Conservation (phyloP, 2,888 invertebrate species). For the Taphrorychus bicolor region DNA sequence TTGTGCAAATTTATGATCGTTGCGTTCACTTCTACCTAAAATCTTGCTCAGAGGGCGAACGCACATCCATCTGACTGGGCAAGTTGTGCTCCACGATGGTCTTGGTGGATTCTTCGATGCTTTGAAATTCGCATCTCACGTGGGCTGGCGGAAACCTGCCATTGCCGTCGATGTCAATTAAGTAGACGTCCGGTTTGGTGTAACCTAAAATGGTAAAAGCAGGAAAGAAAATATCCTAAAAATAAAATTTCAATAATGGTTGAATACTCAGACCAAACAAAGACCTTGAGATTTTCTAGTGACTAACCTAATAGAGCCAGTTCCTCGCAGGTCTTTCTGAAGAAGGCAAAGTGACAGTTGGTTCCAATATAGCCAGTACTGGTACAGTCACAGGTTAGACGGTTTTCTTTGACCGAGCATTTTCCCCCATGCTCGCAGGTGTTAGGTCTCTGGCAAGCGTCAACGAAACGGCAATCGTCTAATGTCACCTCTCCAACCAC, state of each 20-base stretch:
- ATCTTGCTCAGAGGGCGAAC: conserved; percentile 78
- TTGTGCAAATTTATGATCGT: no score
- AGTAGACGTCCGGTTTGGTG: conserved; percentile 88
- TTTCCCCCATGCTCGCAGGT: conserved; percentile 93
- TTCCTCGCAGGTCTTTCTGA: conserved; percentile 92
- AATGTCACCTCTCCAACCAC: conserved; percentile 89
- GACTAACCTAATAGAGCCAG: conserved; percentile 74
- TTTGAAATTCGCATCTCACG: conserved; percentile 91
- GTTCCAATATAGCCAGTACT: conserved; percentile 92
- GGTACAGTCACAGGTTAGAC: conserved; percentile 88
- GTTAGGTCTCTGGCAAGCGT: conserved; percentile 87
- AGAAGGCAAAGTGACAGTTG: conserved; percentile 93
- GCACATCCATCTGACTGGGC: conserved; percentile 88
- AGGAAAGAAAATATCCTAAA: conserved; percentile 19
- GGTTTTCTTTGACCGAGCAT: conserved; percentile 88
- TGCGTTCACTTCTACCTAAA: conserved; percentile 59
- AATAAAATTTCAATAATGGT: neutral
- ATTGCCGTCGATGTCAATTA: conserved; percentile 93
- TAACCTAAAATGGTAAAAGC: conserved; percentile 62
- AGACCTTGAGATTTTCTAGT: neutral
- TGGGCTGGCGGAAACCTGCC: conserved; percentile 91
- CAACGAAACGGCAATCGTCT: conserved; percentile 87
- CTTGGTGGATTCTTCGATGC: conserved; percentile 83
- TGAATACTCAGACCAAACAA: neutral
- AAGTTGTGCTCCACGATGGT: conserved; percentile 91